Base-by-base conservation (phyloP, 2,888 invertebrate genomes). In the Drosophila kambysellisi region DNA sequence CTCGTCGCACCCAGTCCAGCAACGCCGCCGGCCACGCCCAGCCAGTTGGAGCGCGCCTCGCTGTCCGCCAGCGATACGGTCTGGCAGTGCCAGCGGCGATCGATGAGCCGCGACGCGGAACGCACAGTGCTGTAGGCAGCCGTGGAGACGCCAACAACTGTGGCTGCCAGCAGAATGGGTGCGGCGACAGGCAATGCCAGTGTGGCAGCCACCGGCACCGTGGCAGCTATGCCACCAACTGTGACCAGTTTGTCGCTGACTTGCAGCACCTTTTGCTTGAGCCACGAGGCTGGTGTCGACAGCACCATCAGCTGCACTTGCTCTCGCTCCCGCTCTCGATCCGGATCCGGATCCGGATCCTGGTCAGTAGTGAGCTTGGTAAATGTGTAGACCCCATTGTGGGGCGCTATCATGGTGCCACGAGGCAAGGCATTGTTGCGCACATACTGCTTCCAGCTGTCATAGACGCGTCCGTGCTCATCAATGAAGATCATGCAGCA, bases 371-470 rank as follows among this genome's bases (percentile, higher is more conserved):
- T 25, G 46, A 15, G 15, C 7, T 8, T 46, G 46, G 64, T 63
- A n/a, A 83, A 80, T 8, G 80, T 77, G 53, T 93, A 92, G 37
- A 90, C 64, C 4, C 94, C 94, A 46, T 93, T 80, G 17, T 75
- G 71, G 5, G 94, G 94, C 5, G 94, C 91, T 39, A 93, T 89
- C 91, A 94, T 93, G 2, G 90, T 81, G 57, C 94, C 93, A 65
- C 91, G 74, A 2, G 92, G 92, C 52, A 94, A 81, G n/a, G 92
- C 92, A 84, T 94, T 94, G 15, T 92, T 87, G 3, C 76, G 65
- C n/a, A 93, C 76, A 82, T 93, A 94, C 29, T 92, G 83, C 2
- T 82, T 57, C 94, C 94, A 94, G 63, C 90, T 91, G 51, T 83
- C 64, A 74, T 94, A 94, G 9, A 93, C 93, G 5, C 94, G 91